Conservation (phyloP, 2,888 invertebrate genomes). For the Pemphredon lugubris region DNA sequence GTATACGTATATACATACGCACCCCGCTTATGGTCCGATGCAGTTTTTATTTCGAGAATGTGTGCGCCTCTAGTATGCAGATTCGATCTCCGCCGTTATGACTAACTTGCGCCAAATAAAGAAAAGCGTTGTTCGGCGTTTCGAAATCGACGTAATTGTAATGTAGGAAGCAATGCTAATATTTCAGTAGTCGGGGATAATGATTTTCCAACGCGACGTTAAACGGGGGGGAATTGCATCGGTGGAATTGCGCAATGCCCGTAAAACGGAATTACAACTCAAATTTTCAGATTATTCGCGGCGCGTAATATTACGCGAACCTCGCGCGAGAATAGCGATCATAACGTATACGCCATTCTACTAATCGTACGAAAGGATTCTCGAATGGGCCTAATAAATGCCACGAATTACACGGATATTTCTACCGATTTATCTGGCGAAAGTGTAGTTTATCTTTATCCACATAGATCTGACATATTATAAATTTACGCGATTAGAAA, state of each 20-base stretch:
- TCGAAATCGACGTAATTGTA: slow-evolving; percentile 35
- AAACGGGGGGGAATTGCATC: background rate
- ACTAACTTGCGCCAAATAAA: slow-evolving; percentile 12
- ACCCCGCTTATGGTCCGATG: slow-evolving; percentile 3
- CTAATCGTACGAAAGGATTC: no score
- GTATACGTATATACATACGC: slow-evolving; percentile 24
- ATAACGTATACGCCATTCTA: no score
- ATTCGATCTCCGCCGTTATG: slow-evolving; percentile 7
- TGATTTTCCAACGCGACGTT: slow-evolving; percentile 27
- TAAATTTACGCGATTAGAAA: slow-evolving; percentile 13
- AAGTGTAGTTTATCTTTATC: background rate
- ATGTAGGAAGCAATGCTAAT: slow-evolving; percentile 18
- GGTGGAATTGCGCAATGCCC: slow-evolving; percentile 16
- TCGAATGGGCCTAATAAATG: no score
- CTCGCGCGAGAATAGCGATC: background rate
- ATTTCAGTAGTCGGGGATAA: slow-evolving; percentile 1
- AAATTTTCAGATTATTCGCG: background rate
- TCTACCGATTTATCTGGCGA: background rate
- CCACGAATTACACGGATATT: no score
- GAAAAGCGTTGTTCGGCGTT: slow-evolving; percentile 24
- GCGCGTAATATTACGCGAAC: background rate
- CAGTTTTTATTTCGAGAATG: slow-evolving; percentile 7
- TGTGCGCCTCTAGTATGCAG: slow-evolving; percentile 3
- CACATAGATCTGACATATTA: slow-evolving; percentile 7
- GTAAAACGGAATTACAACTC: background rate